A percentile compares a stretch with the other conserved stretches of the same genome.
Evolutionary conservation across 1,140 invertebrate genomes (phyloP).

Genomic region (Manduca sexta): DNA sequence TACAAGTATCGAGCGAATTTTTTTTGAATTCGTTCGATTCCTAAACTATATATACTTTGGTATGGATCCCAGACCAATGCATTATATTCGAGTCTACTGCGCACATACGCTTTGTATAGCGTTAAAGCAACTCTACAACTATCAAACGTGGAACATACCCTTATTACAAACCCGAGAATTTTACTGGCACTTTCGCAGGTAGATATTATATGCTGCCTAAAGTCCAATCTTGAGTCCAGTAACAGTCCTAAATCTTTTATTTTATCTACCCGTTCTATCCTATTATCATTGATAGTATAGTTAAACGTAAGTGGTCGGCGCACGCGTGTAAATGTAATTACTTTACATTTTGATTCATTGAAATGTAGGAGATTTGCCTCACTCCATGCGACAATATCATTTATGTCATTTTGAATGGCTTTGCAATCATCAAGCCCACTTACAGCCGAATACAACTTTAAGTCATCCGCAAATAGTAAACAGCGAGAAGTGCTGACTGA

Average conservation of each 20-base stretch:
- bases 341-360: slow-evolving; percentile 20
- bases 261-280: neutral
- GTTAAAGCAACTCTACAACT: too few species aligned
- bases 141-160: neutral
- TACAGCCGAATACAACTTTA: too few species aligned
- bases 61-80: too few species aligned
- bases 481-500: too few species aligned
- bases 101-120: too few species aligned
- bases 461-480: too few species aligned
- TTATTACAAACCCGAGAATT: slow-evolving; percentile 13
- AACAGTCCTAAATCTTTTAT: neutral
- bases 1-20: too few species aligned
- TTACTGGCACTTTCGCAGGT: slow-evolving; percentile 19
- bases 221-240: slow-evolving; percentile 9
- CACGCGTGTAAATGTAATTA: slow-evolving; percentile 16
- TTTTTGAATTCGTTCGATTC: too few species aligned
- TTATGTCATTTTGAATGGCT: neutral
- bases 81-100: too few species aligned
- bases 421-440: neutral
- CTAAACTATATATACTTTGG: too few species aligned
- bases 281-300: neutral
- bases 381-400: slow-evolving; percentile 11
- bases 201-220: too few species aligned
- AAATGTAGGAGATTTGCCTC: slow-evolving; percentile 20
- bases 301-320: slow-evolving; percentile 5